These are phyloP conservation scores for Clivina fossor DNA, from an alignment of 2,888 invertebrate species.

Conservation along the genomic window DNA sequence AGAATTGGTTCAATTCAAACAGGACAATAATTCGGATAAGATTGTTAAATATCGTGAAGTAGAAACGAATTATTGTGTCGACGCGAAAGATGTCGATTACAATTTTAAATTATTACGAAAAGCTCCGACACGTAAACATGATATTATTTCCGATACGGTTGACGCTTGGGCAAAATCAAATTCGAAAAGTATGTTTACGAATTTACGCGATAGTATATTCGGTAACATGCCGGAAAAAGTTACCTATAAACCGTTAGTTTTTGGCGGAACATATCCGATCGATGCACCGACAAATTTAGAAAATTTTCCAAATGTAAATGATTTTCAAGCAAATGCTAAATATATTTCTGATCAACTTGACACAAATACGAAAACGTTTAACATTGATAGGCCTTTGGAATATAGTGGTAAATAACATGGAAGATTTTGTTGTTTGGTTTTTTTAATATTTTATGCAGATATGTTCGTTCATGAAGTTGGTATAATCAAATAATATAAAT, in stretches of 20 bases:
- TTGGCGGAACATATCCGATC: slow-evolving; percentile 86
- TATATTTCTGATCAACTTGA: too few relatives aligned
- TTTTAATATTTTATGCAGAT: too few relatives aligned
- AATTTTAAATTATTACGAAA: slow-evolving; percentile 46
- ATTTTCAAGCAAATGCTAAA: too few relatives aligned
- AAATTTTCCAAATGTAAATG: too few relatives aligned
- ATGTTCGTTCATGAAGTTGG: too few relatives aligned
- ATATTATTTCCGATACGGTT: slow-evolving; percentile 64
- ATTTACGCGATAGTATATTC: slow-evolving; percentile 42
- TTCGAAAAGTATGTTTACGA: slow-evolving; percentile 48
- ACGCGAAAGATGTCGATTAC: slow-evolving; percentile 49
- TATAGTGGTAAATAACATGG: slow-evolving; percentile 6
- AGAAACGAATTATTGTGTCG: slow-evolving; percentile 50
- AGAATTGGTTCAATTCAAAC: slow-evolving; percentile 40
- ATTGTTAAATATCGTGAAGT: slow-evolving; percentile 50
- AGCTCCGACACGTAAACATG: slow-evolving; percentile 50
- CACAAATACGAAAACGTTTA: slow-evolving; percentile 52
- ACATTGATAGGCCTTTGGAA: slow-evolving; percentile 58
- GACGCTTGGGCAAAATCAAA: slow-evolving; percentile 61
- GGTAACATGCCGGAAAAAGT: slow-evolving; percentile 45
- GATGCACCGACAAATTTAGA: slow-evolving; percentile 63
- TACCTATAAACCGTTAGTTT: slow-evolving; percentile 68
- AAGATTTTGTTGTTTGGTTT: too few relatives aligned
- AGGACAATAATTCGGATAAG: slow-evolving; percentile 44
- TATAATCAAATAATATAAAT: too few relatives aligned